Conservation (phyloP, 2,113 vertebrate genomes). For the Litocranius walleri region DNA sequence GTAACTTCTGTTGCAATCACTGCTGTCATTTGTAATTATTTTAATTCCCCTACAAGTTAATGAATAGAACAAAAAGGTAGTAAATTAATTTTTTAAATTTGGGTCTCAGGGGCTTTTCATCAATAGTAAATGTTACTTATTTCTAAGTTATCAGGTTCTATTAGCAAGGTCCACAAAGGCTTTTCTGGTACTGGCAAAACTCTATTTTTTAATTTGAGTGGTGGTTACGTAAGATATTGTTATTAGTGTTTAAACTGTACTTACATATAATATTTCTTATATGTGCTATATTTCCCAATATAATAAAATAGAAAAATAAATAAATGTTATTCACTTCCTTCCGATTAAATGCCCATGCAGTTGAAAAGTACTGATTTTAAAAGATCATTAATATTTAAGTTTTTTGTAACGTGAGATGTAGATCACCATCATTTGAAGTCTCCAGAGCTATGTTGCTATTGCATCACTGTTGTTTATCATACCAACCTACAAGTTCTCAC, state of each 20-base stretch:
- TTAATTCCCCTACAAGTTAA: not conserved
- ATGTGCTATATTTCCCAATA: not conserved
- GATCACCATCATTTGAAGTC: not conserved
- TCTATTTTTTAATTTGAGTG: not conserved
- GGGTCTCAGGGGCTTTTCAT: not conserved
- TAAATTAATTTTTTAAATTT: not conserved
- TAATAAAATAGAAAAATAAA: not conserved
- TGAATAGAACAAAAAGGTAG: not conserved
- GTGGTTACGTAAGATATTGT: not conserved
- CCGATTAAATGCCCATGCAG: not conserved
- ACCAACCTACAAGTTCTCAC: constrained; percentile 39
- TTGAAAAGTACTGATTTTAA: not conserved
- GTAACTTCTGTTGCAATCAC: not conserved
- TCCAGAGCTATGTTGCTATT: not conserved
- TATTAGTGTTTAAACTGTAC: not conserved
- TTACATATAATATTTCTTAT: not conserved
- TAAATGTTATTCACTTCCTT: not conserved
- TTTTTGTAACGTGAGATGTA: not conserved
- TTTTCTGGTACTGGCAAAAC: not conserved
- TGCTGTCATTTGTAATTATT: not conserved
- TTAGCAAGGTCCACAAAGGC: not conserved
- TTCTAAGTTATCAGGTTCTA: not conserved
- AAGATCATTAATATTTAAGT: not conserved
- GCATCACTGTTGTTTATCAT: not conserved
- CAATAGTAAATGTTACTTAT: not conserved